Evolutionary conservation across 2,888 invertebrate species (phyloP).

Genomic region (Patella depressa): DNA sequence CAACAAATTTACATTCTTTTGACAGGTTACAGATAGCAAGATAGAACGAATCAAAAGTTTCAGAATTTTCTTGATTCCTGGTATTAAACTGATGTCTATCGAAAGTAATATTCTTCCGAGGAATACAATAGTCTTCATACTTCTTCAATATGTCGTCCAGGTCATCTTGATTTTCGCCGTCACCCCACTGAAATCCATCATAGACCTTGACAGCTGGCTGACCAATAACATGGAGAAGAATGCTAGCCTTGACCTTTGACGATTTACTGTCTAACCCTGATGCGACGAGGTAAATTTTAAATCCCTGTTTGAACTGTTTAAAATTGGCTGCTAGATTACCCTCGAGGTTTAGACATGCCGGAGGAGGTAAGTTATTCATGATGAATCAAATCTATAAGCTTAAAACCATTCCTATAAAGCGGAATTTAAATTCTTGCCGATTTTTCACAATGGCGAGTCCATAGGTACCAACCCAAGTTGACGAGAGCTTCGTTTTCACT

Average conservation of each 20-base stretch:
- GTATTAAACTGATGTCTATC: slow-evolving; percentile 20
- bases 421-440: no score
- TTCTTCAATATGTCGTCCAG: neutral
- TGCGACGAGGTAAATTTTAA: neutral
- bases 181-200: neutral
- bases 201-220: neutral
- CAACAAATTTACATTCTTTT: slow-evolving; percentile 19
- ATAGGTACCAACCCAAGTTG: no score
- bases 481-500: no score
- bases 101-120: slow-evolving; percentile 17
- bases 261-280: neutral
- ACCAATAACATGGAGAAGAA: neutral
- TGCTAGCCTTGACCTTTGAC: neutral
- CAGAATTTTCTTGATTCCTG: slow-evolving; percentile 4
- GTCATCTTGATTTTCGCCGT: neutral
- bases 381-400: no score
- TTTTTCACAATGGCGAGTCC: no score
- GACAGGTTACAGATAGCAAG: slow-evolving; percentile 7
- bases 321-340: neutral
- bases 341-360: neutral
- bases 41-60: slow-evolving; percentile 18
- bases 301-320: neutral
- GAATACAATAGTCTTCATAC: slow-evolving; percentile 15
- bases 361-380: neutral
- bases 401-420: no score